phyloP scores from a whole-genome alignment of 1,140 invertebrate genomes.

The Panagrolaimus sp. region DNA sequence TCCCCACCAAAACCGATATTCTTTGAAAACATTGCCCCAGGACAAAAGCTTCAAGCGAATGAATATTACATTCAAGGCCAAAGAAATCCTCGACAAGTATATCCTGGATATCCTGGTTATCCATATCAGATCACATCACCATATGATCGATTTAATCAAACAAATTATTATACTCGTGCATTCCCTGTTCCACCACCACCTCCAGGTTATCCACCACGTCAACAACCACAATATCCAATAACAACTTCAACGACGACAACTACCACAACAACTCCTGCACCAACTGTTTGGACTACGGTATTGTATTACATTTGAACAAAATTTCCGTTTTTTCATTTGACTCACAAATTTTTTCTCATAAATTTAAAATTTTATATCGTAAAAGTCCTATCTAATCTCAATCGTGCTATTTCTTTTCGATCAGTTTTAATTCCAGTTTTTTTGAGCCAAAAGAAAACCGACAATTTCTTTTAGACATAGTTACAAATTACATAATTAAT shows the following conservation, averaged over 20 bases:
- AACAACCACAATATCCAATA: neutral
- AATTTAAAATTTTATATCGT: too few relatives aligned
- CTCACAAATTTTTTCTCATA: too few relatives aligned
- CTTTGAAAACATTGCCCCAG: neutral
- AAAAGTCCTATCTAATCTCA: too few relatives aligned
- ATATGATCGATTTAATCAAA: too few relatives aligned
- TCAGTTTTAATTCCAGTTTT: too few relatives aligned
- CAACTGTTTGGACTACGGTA: conserved; percentile 28
- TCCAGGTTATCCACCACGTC: neutral
- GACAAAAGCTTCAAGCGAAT: neutral
- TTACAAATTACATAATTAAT: neutral
- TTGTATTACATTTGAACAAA: neutral
- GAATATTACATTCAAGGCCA: neutral
- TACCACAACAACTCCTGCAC: conserved; percentile 28
- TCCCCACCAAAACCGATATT: neutral
- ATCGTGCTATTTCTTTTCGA: too few relatives aligned
- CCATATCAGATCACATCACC: too few relatives aligned
- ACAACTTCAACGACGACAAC: neutral
- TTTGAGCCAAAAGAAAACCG: too few relatives aligned
- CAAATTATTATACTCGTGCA: too few relatives aligned
- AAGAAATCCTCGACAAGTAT: neutral
- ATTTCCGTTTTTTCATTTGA: too few relatives aligned
- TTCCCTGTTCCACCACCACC: neutral
- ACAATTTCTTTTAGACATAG: too few relatives aligned
- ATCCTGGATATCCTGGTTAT: neutral